Evolutionary conservation across 2,797 vertebrate genomes (phyloP).

Genomic region (Micropoecilia bifurca): DNA sequence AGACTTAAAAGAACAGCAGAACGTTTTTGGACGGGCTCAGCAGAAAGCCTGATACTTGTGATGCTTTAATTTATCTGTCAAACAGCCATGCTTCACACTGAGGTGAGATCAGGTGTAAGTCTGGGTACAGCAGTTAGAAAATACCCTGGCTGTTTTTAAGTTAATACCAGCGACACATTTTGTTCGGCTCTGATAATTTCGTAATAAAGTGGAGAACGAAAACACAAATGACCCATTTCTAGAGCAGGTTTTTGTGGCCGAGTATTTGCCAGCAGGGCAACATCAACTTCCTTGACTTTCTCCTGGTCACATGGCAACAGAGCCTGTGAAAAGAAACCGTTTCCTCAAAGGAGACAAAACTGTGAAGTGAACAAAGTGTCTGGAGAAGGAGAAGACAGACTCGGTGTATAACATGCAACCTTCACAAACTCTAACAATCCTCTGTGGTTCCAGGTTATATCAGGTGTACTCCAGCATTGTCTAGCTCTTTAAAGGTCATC

Average conservation of each 20-base stretch:
- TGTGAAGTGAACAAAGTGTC: conserved; percentile 2
- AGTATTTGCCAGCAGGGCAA: conserved; percentile 4
- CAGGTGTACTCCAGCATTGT: neutral
- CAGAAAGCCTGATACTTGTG: neutral
- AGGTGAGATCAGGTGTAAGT: neutral
- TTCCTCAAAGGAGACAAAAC: neutral
- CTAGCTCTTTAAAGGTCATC: neutral
- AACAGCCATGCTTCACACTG: neutral
- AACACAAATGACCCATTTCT: neutral
- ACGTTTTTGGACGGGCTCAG: neutral
- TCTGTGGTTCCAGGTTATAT: neutral
- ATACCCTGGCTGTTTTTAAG: neutral
- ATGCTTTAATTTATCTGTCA: neutral
- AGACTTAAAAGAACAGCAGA: neutral
- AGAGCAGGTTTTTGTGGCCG: neutral
- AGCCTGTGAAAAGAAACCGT: neutral
- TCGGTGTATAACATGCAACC: neutral
- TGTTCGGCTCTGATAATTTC: neutral
- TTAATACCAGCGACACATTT: neutral
- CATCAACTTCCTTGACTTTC: conserved; percentile 16
- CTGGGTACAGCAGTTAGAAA: neutral
- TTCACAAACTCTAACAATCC: too few species aligned
- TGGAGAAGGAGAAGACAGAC: neutral
- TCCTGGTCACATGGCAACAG: conserved; percentile 23
- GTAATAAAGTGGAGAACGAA: neutral